phyloP scores from a whole-genome alignment of 2,797 vertebrate species.

The Liasis olivaceus region DNA sequence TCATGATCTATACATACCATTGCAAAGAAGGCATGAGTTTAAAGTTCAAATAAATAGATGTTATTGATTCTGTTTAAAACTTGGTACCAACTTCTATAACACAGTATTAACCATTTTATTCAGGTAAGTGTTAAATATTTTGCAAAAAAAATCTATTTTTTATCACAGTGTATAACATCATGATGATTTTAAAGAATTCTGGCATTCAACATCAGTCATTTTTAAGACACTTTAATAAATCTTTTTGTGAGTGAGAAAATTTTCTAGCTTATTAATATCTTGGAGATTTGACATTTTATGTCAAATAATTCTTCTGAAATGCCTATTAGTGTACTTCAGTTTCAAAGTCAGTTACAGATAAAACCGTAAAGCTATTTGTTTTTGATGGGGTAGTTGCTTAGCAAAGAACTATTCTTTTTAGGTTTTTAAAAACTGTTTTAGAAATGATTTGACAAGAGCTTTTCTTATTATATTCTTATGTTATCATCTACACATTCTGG shows the following conservation, averaged over 20 bases:
- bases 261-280: conserved; percentile 48
- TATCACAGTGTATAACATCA: background rate
- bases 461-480: conserved; percentile 34
- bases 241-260: background rate
- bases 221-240: conserved; percentile 51
- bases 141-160: conserved; percentile 18
- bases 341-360: conserved; percentile 8
- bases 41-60: background rate
- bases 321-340: background rate
- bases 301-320: conserved; percentile 41
- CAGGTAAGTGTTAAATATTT: conserved; percentile 26
- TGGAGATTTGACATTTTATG: conserved; percentile 31
- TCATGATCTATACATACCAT: background rate
- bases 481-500: conserved; percentile 38
- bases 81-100: background rate
- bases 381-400: conserved; percentile 12
- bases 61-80: conserved; percentile 26
- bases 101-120: background rate
- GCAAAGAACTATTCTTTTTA: conserved; percentile 10
- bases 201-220: conserved; percentile 35
- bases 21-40: background rate
- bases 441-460: conserved; percentile 36
- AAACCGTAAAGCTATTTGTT: conserved; percentile 34
- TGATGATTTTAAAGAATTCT: conserved; percentile 39
- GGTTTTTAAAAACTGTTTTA: conserved; percentile 39